Evolutionary conservation across 2,888 invertebrate genomes (phyloP), one percentile per base, ranked within the genome.

Genomic region (Ormyrus rosae): DNA sequence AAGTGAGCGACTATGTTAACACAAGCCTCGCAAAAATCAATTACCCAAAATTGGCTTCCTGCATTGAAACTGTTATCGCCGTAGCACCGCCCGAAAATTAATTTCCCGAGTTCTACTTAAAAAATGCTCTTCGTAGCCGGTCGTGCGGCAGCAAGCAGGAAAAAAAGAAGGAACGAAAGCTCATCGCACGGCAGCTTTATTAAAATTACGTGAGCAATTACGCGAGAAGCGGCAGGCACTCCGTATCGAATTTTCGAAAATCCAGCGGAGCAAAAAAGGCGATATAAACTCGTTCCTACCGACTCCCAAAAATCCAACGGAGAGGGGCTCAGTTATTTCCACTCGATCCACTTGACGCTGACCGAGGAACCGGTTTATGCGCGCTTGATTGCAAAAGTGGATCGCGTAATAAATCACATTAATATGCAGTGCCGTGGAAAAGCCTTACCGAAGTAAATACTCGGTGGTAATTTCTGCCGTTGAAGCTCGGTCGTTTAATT

Each of bases 331-430:
- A 67, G 19, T 51, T 68, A 75, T 77, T 55, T 13, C 50, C 45
- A 6, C 55, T 6, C 13, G 2, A 19, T 19, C 9, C 9, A 9
- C 13, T 55, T 51, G 45, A 71, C 51, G 34, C n/a, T 9, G 19
- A 19, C 46, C 1, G n/a, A 19, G 11, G 6, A 73, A 73, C 79
- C 73, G 58, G 73, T 73, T 69, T 69, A 3, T 1, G 13, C 8
- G 34, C 53, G 53, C 3, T 8, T 79, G 64, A 79, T 79, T 73
- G 63, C 73, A 45, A 48, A 78, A 45, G 68, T 45, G 55, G 46
- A 76, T 76, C 51, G 76, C 68, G 56, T 63, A 67, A 76, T 71
- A 71, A 76, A 68, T 71, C 71, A 72, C 55, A 50, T 71, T 71
- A 63, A 76, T 76, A 80, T 76, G 67, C 48, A 70, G 46, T 6